These are phyloP conservation scores for Botia kubotai DNA, from an alignment of 2,797 vertebrate species.

Conservation along the genomic window DNA sequence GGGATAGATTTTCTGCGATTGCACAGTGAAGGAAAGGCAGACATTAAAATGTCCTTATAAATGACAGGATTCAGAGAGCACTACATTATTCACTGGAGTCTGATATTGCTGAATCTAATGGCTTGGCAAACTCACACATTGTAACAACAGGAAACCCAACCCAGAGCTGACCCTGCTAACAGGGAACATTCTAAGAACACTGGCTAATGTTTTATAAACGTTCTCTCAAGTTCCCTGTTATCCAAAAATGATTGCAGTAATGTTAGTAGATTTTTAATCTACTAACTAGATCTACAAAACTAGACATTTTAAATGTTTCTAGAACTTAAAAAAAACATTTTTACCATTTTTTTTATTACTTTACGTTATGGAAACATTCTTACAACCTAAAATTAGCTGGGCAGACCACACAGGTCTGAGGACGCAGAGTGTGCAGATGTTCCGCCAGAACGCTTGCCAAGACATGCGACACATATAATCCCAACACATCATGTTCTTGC, in stretches of 20 bases:
- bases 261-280: too few species aligned
- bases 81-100: constrained; percentile 50
- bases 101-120: constrained; percentile 45
- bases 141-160: constrained; percentile 53
- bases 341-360: too few species aligned
- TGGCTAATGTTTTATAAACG: too few species aligned
- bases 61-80: constrained; percentile 52
- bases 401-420: constrained; percentile 56
- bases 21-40: constrained; percentile 41
- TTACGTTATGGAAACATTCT: too few species aligned
- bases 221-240: too few species aligned
- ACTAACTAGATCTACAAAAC: too few species aligned
- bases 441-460: constrained; percentile 17
- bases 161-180: constrained; percentile 14
- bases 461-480: constrained; percentile 23
- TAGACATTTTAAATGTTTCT: too few species aligned
- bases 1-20: constrained; percentile 49
- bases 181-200: too few species aligned
- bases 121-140: constrained; percentile 28
- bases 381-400: too few species aligned
- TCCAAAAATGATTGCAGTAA: too few species aligned
- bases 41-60: constrained; percentile 59
- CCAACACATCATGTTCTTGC: constrained; percentile 39
- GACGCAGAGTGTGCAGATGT: background rate
- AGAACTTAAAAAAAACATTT: too few species aligned